Base-by-base conservation (phyloP, 2,888 invertebrate species). In the Pteria penguin region DNA sequence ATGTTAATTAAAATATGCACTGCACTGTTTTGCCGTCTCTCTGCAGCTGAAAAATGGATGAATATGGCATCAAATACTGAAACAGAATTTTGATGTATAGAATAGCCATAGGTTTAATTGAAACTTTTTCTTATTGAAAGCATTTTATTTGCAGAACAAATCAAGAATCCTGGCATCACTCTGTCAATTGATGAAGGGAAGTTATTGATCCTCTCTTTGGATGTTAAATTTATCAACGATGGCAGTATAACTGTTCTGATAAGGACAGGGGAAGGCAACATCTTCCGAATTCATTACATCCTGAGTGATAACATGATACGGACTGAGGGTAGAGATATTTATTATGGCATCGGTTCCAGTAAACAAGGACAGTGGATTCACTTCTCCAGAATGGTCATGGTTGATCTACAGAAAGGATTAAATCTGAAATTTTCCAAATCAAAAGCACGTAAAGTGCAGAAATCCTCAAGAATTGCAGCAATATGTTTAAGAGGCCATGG, bases 331-430 rank as follows among this genome's bases (percentile, higher is more conserved):
- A 79, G 74, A 70, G 95, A 97, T 92, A 95, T 97, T 78, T 97
- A 96, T 91, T 96, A 98, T 90, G 98, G 98, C 1, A 94, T 98
- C 82, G 97, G 92, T 26, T 82, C 84, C 70, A 62, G 84, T 76
- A 72, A 83, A 60, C 72, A 78, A 36, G 85, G 83, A 27, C 80
- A 87, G 68, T 97, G 97, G 97, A 94, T 95, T 81, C 95, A 94
- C 81, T 92, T 98, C 32, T 97, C 97, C 0, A 94, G 98, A 58
- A 97, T 98, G 91, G 94, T 98, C 55, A 94, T 96, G 79, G 95
- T 97, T 71, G 98, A 98, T 92, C 94, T 98, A 86, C 96, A 97
- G 91, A 98, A 98, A 93, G 98, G 98, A 70, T 94, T 97, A 27
- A 84, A 85, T 5, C 76, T 89, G 66, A 86, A 85, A 63, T 84